These are phyloP conservation scores for Triops cancriformis DNA, from an alignment of 1,140 invertebrate genomes.

Conservation along the genomic window DNA sequence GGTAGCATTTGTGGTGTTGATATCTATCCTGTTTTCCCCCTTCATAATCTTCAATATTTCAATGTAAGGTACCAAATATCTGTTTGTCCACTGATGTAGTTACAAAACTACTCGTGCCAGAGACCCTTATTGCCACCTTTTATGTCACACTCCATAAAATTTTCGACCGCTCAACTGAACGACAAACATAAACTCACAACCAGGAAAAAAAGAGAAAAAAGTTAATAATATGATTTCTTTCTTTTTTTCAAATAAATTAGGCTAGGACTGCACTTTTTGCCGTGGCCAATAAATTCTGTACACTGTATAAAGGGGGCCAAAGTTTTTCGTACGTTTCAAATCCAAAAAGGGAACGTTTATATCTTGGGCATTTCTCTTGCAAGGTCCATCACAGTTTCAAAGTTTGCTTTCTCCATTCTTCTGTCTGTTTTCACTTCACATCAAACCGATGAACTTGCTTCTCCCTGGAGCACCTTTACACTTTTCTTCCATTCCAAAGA, in stretches of 20 bases:
- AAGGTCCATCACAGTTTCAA: background rate
- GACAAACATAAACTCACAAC: background rate
- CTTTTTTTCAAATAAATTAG: slow-evolving; percentile 11
- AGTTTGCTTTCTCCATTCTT: background rate
- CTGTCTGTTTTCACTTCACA: background rate
- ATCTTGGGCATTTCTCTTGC: background rate
- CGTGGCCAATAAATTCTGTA: slow-evolving; percentile 10
- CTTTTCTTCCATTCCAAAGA: background rate
- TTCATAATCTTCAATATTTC: background rate
- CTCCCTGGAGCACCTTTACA: background rate
- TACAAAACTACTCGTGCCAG: slow-evolving; percentile 1
- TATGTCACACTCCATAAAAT: slow-evolving; percentile 9
- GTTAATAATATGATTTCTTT: background rate
- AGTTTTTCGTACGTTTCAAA: background rate
- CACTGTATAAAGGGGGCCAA: background rate
- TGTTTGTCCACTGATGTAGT: no score
- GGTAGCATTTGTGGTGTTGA: slow-evolving; percentile 2
- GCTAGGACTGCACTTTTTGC: slow-evolving; percentile 1
- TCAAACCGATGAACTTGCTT: background rate
- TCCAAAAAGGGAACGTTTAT: background rate
- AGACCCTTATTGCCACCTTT: background rate
- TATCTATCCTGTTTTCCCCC: background rate
- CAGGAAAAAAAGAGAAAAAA: slow-evolving; percentile 2
- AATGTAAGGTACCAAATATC: background rate
- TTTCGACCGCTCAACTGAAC: background rate